Evolutionary conservation across 2,113 vertebrate species (phyloP).

Genomic region (Salvelinus sp.): DNA sequence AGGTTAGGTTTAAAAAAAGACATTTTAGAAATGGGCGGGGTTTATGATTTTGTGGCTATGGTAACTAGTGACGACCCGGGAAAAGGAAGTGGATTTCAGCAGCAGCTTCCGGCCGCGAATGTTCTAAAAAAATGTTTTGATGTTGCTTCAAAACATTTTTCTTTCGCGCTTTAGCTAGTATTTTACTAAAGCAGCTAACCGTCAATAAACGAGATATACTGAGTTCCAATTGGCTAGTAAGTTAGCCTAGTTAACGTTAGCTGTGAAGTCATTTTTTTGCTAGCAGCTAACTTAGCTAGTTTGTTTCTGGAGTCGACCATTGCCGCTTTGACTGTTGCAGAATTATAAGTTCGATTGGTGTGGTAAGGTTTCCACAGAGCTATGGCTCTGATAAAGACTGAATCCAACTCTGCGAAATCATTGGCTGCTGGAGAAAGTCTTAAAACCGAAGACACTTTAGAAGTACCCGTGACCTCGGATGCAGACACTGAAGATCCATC

Average conservation of each 20-base stretch:
- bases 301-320: too few species aligned
- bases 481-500: conserved; percentile 36
- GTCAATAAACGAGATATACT: too few species aligned
- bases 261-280: not conserved
- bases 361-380: not conserved
- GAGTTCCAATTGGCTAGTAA: too few species aligned
- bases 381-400: conserved; percentile 70
- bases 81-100: not conserved
- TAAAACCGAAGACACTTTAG: conserved; percentile 28
- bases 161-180: not conserved
- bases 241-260: not conserved
- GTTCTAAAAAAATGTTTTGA: too few species aligned
- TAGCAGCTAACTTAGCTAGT: not conserved
- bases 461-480: conserved; percentile 8
- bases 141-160: not conserved
- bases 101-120: not conserved
- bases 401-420: not conserved
- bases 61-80: not conserved
- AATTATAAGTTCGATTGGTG: not conserved
- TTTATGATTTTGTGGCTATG: not conserved
- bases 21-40: conserved; percentile 37
- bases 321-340: not conserved
- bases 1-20: too few species aligned
- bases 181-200: too few species aligned
- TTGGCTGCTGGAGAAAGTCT: conserved; percentile 24